Base-by-base conservation (phyloP, 2,113 vertebrate species). In the Sakesphorus luctuosus region DNA sequence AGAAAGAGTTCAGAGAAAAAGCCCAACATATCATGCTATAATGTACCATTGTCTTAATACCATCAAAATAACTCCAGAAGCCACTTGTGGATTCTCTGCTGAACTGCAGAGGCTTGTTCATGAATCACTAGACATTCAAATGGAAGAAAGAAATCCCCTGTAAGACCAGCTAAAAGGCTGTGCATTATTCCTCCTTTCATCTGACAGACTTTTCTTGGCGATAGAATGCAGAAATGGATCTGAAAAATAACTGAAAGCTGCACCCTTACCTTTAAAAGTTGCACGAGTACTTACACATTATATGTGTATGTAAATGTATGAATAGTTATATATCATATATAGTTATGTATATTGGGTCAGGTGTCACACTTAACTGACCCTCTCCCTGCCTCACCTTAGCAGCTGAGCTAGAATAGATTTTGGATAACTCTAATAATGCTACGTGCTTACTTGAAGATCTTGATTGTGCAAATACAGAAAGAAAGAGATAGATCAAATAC, bases 11-110 rank as follows among this genome's bases (percentile, higher is more conserved):
- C 87, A 78, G 85, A 97, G 88, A 93, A 93, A 96, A 96, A 94
- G 14, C 35, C 24, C 4, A 13, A 77, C 74, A 86, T 95, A 94
- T 63, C 89, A 93, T 40, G 62, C 87, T 84, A 80, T 97, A 97
- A 97, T 90, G 71, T 93, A 92, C 69, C 73, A 94, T 96, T 97
- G 96, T 97, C 97, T 98, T 97, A 96, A 96, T 96, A 94, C 88
- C 91, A 91, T 91, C 96, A 95, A 97, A 97, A 97, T 94, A 97
- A 94, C 62, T 96, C 65, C 84, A 96, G 94, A 97, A 94, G 40
- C 84, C 85, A 91, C 84, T 97, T 6, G 87, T 93, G 82, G 69
- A 93, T 96, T 97, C 96, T 93, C 91, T 96, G 71, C 58, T 84
- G 78, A 94, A 58, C 94, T 93, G 89, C 91, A 97, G 72, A 96